Percentiles rank a stretch among this genome's conserved stretches.
These are phyloP conservation scores for Zaprionus lachaisei DNA, from an alignment of 1,140 invertebrate genomes.

Conservation along the genomic window DNA sequence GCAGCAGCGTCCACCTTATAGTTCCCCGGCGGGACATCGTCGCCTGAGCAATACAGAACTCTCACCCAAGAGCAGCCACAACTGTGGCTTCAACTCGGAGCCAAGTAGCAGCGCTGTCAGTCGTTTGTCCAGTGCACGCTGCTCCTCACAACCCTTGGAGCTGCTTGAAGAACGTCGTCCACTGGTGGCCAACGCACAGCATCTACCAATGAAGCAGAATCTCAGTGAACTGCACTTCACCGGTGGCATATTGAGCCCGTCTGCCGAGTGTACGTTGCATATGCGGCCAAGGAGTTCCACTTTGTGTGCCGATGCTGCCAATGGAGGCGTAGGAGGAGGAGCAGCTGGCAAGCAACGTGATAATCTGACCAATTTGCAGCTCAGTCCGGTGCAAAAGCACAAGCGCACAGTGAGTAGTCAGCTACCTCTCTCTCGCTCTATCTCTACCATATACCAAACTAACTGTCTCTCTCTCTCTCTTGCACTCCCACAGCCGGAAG, in stretches of 20 bases:
- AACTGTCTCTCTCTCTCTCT: not conserved
- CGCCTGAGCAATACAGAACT: constrained; percentile 62
- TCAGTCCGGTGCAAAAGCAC: constrained; percentile 76
- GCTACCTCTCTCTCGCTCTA: not conserved
- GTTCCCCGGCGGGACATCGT: constrained; percentile 22
- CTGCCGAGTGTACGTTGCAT: constrained; percentile 51
- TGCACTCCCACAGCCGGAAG: constrained; percentile 52
- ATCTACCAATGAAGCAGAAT: constrained; percentile 74
- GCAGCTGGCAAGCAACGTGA: constrained; percentile 38
- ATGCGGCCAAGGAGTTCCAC: constrained; percentile 76
- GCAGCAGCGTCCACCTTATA: constrained; percentile 53
- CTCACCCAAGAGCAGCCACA: constrained; percentile 48
- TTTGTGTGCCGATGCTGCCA: constrained; percentile 52
- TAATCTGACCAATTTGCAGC: constrained; percentile 59
- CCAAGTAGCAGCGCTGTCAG: constrained; percentile 21
- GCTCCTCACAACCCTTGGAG: constrained; percentile 53
- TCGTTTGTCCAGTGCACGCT: constrained; percentile 16
- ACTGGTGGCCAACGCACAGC: constrained; percentile 58
- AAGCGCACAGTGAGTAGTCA: constrained; percentile 69
- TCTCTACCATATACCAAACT: not conserved
- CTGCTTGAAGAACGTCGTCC: constrained; percentile 46
- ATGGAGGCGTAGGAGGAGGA: constrained; percentile 4
- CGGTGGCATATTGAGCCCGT: constrained; percentile 50
- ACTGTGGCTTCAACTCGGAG: constrained; percentile 57
- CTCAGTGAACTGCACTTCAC: constrained; percentile 74